Base-by-base conservation (phyloP, 2,888 invertebrate genomes). In the Hydrotaea cyrtoneurina region DNA sequence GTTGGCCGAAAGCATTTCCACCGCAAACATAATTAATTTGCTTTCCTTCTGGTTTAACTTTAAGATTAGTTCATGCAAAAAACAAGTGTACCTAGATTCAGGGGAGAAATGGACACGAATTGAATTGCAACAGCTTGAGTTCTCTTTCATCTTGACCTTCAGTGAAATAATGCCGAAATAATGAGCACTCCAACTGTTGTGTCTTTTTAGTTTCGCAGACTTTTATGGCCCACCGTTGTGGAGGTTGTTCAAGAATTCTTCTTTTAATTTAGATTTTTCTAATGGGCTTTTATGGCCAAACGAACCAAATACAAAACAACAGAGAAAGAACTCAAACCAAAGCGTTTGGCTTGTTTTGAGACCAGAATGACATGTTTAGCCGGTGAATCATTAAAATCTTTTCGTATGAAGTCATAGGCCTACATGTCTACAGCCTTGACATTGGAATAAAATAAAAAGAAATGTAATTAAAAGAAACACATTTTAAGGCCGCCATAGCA, bases 1-100 rank as follows among this genome's bases (percentile, higher is more conserved):
- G 64, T 39, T 39, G 66, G 59, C 59, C 21, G 36, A 43, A 26
- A 66, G 43, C n/a, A 64, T 50, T 50, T 50, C n/a, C 8, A 50
- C 50, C 15, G 21, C 26, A 26, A 59, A 59, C 23, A 59, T 26
- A 59, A 59, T 59, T 59, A 59, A 23, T 23, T 59, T 17, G 26
- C 31, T 31, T 31, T 31, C 31, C 31, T 31, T 31, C 31, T 31
- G 3, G 10, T 23, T 21, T 11, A 4, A 57, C 55, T 11, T 57
- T 19, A 21, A n/a, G n/a, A n/a, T n/a, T n/a, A n/a, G n/a, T n/a
- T n/a, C n/a, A n/a, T n/a, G n/a, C n/a, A n/a, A n/a, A n/a, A n/a
- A n/a, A n/a, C n/a, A n/a, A n/a, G n/a, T n/a, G n/a, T n/a, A n/a
- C n/a, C n/a, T n/a, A n/a, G n/a, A n/a, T n/a, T n/a, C n/a, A n/a